Evolutionary conservation across 2,888 invertebrate genomes (phyloP), one percentile per base, ranked within the genome.

Genomic region (Cinara cedri): DNA sequence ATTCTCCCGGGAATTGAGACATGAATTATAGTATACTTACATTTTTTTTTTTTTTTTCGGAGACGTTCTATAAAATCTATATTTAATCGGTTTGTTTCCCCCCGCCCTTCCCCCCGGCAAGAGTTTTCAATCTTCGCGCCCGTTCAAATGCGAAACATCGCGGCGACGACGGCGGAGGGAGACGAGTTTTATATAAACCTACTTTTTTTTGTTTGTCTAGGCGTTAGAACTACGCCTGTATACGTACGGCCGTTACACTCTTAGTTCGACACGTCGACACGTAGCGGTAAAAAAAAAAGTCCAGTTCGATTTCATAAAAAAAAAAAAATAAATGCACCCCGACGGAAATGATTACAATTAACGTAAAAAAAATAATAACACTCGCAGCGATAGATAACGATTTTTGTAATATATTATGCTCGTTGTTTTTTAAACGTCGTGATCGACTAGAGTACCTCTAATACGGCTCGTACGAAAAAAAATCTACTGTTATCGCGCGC

Each of bases 1-100:
- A 49, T 26, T 76, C 68, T 57, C 68, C 11, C 46, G 66, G 57
- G 66, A 57, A 14, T 16, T 26, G 1, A 57, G 55, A 44, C 54
- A 44, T 54, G 54, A 66, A 76, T 46, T 57, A 66, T 24, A 76
- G 55, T 21, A 21, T 21, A 42, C 13, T 66, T 14, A 14, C n/a
- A 14, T 46, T 34, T 13, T 26, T n/a, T 13, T 26, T 8, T 46
- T n/a, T 19, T 46, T 34, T 13, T 46, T n/a, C 13, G 26, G 13
- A 46, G 26, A 34, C 26, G 68, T 34, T 3, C 68, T 49, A 68
- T 57, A 57, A 66, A 76, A 76, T 66, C 68, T 76, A 76, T 76
- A 68, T 76, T 76, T 76, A 76, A 76, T 76, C 76, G 57, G 24
- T 68, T 68, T 8, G 19, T 70, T 55, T 26, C 24, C n/a, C 16